Conservation (phyloP, 2,888 invertebrate species). For the Morpho deidamia region DNA sequence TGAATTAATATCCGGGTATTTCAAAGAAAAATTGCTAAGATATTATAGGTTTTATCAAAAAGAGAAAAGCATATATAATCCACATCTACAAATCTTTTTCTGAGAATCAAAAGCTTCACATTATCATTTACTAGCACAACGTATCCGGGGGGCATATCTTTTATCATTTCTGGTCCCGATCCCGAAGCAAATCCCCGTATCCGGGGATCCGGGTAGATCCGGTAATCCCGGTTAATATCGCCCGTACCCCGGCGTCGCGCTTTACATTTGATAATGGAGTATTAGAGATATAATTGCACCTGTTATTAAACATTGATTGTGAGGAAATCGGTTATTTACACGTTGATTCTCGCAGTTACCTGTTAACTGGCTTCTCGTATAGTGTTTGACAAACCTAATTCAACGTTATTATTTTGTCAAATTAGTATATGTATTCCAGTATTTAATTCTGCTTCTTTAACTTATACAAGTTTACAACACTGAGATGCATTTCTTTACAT, state of each 20-base stretch:
- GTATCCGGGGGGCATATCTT: conserved; percentile 49
- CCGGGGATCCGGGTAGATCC: conserved; percentile 65
- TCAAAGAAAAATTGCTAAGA: not conserved
- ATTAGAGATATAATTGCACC: conserved; percentile 68
- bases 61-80: not conserved
- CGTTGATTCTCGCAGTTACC: conserved; percentile 1
- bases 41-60: not conserved
- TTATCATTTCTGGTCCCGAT: conserved; percentile 72
- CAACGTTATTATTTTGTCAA: not conserved
- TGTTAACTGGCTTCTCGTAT: not conserved
- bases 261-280: conserved; percentile 61
- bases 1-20: not conserved
- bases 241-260: conserved; percentile 47
- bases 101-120: conserved; percentile 26
- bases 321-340: conserved; percentile 20
- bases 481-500: too few relatives aligned
- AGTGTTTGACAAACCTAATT: too few relatives aligned
- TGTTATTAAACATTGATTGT: conserved; percentile 35
- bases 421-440: not conserved
- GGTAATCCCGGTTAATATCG: conserved; percentile 77
- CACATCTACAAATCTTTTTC: not conserved
- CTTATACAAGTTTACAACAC: too few relatives aligned
- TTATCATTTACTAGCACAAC: conserved; percentile 34
- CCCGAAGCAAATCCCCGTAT: conserved; percentile 74
- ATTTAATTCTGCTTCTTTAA: not conserved